Conservation (phyloP, 2,888 invertebrate genomes). For the Cloeon dipterum region DNA sequence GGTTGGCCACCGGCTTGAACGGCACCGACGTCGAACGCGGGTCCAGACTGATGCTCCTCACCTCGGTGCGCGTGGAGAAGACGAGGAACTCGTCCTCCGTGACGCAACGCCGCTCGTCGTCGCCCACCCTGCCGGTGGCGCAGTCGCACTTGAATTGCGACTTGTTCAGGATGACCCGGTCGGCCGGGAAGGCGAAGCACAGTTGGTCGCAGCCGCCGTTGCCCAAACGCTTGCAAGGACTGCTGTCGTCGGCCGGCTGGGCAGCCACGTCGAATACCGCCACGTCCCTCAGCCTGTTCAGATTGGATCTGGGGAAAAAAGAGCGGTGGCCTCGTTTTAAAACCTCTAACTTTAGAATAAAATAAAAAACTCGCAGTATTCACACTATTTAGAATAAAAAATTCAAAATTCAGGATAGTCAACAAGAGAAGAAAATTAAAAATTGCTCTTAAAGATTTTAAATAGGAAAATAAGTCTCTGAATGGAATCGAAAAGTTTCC, state of each 20-base stretch:
- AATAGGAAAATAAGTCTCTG: no score
- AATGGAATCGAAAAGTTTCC: no score
- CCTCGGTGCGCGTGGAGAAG: constrained; percentile 84
- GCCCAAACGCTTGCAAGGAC: constrained; percentile 48
- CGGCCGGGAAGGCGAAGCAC: constrained; percentile 77
- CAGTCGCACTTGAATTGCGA: constrained; percentile 58
- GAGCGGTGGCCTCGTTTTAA: constrained; percentile 25
- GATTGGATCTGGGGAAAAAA: constrained; percentile 29
- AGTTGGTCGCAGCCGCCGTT: constrained; percentile 83
- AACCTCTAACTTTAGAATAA: constrained; percentile 37
- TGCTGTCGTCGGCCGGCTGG: constrained; percentile 63
- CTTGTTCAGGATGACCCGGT: constrained; percentile 15
- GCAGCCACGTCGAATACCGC: constrained; percentile 72
- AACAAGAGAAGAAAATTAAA: no score
- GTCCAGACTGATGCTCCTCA: constrained; percentile 74
- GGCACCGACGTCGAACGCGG: constrained; percentile 60
- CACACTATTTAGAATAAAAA: not conserved
- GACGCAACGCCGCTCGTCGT: constrained; percentile 42
- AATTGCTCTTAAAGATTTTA: no score
- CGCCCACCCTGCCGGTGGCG: constrained; percentile 58
- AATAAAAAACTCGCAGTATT: not conserved
- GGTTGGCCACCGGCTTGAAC: constrained; percentile 59
- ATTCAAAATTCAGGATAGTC: no score
- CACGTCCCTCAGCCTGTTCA: constrained; percentile 71
- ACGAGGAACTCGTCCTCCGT: constrained; percentile 74